Evolutionary conservation across 1,140 invertebrate genomes (phyloP).

Genomic region (Scaptomyza montana): DNA sequence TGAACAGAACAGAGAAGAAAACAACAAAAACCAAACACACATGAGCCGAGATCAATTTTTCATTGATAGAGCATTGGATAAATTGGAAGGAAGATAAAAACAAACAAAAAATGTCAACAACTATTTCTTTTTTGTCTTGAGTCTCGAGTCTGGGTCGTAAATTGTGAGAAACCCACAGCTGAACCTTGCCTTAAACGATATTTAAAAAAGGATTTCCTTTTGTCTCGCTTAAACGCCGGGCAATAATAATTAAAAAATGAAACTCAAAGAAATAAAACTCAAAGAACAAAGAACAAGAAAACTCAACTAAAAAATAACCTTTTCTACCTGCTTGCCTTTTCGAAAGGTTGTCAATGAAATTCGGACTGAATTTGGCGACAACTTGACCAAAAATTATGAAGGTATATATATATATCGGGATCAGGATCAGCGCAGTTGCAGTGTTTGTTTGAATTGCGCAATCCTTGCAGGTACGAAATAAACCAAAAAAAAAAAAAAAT

Average conservation of each 20-base stretch:
- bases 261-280: conserved; percentile 4
- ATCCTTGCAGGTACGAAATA: conserved; percentile 20
- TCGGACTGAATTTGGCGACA: conserved; percentile 67
- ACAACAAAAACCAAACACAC: neutral
- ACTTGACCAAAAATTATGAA: conserved; percentile 61
- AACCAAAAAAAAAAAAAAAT: conserved; percentile 12
- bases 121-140: conserved; percentile 26
- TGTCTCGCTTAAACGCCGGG: conserved; percentile 55
- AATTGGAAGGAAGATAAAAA: conserved; percentile 16
- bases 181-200: conserved; percentile 52
- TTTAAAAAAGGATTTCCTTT: conserved; percentile 79
- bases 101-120: conserved; percentile 70
- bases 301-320: conserved; percentile 9
- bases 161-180: conserved; percentile 47
- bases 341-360: conserved; percentile 33
- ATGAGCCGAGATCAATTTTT: conserved; percentile 67
- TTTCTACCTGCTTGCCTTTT: conserved; percentile 60
- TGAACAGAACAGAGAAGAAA: neutral
- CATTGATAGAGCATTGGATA: conserved; percentile 67
- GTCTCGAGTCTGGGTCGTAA: conserved; percentile 57
- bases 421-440: neutral
- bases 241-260: conserved; percentile 76
- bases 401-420: conserved; percentile 17
- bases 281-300: neutral
- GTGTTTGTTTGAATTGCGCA: conserved; percentile 32